Evolutionary conservation across 1,140 invertebrate species (phyloP).

Genomic region (Nephila pilipes): DNA sequence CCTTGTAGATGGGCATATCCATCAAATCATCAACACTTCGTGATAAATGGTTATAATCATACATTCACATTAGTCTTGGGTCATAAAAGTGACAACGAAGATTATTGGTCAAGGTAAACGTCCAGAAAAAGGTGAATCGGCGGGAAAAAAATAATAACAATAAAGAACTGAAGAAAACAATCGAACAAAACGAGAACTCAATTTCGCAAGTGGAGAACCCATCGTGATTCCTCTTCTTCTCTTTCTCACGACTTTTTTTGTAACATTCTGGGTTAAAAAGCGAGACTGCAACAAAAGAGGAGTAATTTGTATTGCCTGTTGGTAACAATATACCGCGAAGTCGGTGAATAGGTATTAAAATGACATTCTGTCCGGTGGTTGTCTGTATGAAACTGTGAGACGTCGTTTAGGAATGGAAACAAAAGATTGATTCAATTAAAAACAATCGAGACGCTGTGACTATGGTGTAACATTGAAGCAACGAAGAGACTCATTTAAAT

Average conservation of each 20-base stretch:
- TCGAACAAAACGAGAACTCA: background rate
- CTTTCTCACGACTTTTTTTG: background rate
- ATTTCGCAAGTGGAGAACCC: background rate
- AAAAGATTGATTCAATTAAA: constrained; percentile 25
- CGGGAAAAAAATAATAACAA: background rate
- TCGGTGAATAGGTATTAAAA: background rate
- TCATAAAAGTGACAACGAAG: constrained; percentile 2
- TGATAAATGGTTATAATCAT: constrained; percentile 2
- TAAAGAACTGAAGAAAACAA: background rate
- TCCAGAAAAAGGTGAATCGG: background rate
- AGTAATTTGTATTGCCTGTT: constrained; percentile 20
- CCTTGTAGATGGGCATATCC: background rate
- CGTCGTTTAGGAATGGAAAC: background rate
- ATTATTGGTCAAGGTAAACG: constrained; percentile 40
- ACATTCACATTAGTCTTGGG: background rate
- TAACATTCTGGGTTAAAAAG: constrained; percentile 9
- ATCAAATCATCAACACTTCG: background rate
- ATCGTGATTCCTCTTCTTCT: background rate
- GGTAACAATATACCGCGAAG: background rate
- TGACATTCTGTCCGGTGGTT: background rate
- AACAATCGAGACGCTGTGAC: background rate
- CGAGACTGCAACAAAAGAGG: background rate
- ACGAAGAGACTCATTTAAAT: background rate
- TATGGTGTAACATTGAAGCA: background rate
- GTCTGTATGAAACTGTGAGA: background rate